A percentile compares a stretch with the other conserved stretches of the same genome.
These are phyloP conservation scores for Antennarius striatus DNA, from an alignment of 2,113 vertebrate genomes.

Conservation along the genomic window DNA sequence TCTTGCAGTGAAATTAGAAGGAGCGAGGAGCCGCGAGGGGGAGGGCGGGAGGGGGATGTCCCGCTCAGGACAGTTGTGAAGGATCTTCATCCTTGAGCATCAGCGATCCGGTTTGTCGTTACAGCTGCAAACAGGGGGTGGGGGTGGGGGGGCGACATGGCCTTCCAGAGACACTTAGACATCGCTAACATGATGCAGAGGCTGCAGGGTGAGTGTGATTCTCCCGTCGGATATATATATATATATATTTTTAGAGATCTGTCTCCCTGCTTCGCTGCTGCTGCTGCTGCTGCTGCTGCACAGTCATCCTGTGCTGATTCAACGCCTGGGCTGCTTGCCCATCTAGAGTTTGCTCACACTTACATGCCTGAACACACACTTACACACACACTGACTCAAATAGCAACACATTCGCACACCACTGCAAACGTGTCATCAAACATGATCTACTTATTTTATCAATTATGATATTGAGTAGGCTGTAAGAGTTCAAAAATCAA, in stretches of 20 bases:
- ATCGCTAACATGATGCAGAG: constrained; percentile 95
- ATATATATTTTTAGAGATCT: background rate
- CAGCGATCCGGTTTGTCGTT: constrained; percentile 44
- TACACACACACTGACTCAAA: constrained; percentile 9
- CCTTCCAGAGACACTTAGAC: constrained; percentile 82
- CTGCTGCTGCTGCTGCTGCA: constrained; percentile 38
- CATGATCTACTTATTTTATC: background rate
- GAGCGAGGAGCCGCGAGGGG: constrained; percentile 39
- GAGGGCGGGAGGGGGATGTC: constrained; percentile 63
- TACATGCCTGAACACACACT: constrained; percentile 2
- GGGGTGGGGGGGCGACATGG: constrained; percentile 77
- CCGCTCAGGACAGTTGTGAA: constrained; percentile 43
- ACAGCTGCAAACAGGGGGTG: constrained; percentile 6
- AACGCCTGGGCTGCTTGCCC: constrained; percentile 52
- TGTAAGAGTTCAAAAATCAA: too few species aligned
- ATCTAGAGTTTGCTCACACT: constrained; percentile 49
- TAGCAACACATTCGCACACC: background rate
- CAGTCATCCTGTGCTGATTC: constrained; percentile 73
- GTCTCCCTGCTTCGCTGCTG: constrained; percentile 42
- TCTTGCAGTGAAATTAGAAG: constrained; percentile 49
- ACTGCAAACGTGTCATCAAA: background rate
- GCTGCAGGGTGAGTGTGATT: constrained; percentile 87
- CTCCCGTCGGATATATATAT: constrained; percentile 23
- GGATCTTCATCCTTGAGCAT: constrained; percentile 19
- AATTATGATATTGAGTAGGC: background rate